phyloP scores from a whole-genome alignment of 1,140 invertebrate genomes.

The Sminthurinus signatus region DNA sequence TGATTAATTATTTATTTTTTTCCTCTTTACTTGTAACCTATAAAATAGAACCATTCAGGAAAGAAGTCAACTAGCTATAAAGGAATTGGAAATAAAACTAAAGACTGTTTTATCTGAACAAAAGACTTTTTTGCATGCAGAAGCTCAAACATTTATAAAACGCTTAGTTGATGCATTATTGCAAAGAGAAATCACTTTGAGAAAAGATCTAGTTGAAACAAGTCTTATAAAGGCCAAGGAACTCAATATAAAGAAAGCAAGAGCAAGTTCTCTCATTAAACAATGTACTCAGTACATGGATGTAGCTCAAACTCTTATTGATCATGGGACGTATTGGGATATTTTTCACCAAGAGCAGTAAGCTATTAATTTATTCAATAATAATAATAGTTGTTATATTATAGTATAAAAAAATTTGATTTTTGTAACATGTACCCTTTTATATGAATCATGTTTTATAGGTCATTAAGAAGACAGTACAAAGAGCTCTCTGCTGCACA shows the following conservation, averaged over 20 bases:
- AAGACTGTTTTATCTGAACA: not conserved
- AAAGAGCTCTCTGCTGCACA: too few species aligned
- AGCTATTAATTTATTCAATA: not conserved
- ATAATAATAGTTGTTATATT: too few species aligned
- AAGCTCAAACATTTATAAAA: not conserved
- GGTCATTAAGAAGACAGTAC: too few species aligned
- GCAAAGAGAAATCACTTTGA: not conserved
- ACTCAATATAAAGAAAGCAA: constrained; percentile 7
- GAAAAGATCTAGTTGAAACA: not conserved
- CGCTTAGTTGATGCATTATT: not conserved
- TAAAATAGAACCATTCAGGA: not conserved
- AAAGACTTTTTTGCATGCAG: not conserved
- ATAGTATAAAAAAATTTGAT: too few species aligned
- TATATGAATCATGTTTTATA: too few species aligned
- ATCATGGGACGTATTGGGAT: constrained; percentile 1
- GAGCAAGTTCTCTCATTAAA: not conserved
- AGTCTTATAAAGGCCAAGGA: not conserved
- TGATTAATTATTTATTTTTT: not conserved
- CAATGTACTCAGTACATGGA: constrained; percentile 3
- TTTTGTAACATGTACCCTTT: too few species aligned
- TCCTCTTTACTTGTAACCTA: not conserved
- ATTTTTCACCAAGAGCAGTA: constrained; percentile 10
- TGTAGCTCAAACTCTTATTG: not conserved
- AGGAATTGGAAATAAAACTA: not conserved
- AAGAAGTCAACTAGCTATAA: not conserved